Evolutionary conservation across 2,888 invertebrate genomes (phyloP).

Genomic region (Sesia apiformis): DNA sequence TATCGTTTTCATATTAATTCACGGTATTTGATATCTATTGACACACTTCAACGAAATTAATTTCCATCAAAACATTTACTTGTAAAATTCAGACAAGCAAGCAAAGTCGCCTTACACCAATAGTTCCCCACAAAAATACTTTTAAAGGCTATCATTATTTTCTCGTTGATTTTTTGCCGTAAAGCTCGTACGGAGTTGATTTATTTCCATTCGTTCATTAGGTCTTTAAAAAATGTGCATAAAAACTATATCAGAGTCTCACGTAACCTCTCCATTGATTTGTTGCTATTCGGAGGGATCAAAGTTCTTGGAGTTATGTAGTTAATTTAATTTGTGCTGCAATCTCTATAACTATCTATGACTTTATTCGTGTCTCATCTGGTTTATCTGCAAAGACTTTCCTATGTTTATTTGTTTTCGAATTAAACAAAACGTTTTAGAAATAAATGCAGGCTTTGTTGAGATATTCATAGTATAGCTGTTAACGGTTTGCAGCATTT

Average conservation of each 20-base stretch:
- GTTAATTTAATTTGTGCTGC: background rate
- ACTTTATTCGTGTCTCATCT: too few relatives aligned
- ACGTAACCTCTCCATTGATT: background rate
- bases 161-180: background rate
- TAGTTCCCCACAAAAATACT: background rate
- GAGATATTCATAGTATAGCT: too few relatives aligned
- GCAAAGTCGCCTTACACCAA: background rate
- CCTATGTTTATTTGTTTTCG: too few relatives aligned
- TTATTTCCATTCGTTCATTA: background rate
- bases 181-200: background rate
- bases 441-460: too few relatives aligned
- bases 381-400: too few relatives aligned
- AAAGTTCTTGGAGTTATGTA: background rate
- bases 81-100: background rate
- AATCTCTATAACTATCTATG: too few relatives aligned
- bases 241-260: background rate
- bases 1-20: too few relatives aligned
- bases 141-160: conserved; percentile 1
- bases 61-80: too few relatives aligned
- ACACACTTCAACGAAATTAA: too few relatives aligned
- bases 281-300: background rate
- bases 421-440: too few relatives aligned
- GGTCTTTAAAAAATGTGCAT: background rate
- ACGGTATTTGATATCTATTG: too few relatives aligned
- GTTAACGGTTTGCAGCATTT: too few relatives aligned